Conservation (phyloP, 2,888 invertebrate genomes). For the Macaria liturata region DNA sequence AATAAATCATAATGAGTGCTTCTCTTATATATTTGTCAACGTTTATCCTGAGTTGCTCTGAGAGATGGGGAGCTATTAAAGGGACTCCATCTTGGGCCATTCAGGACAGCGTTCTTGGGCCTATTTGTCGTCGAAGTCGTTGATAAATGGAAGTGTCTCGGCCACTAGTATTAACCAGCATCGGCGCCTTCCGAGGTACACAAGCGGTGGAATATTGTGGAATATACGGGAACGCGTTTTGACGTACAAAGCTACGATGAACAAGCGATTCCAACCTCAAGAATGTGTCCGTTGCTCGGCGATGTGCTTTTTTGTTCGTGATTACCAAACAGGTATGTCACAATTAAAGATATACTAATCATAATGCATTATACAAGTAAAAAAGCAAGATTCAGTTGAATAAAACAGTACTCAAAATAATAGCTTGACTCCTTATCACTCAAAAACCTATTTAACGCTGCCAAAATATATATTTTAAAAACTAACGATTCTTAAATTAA, state of each 20-base stretch:
- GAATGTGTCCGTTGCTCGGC: no score
- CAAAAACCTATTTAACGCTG: no score
- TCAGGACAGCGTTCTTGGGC: conserved; percentile 63
- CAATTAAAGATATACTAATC: no score
- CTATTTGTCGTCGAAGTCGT: conserved; percentile 65
- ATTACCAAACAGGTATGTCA: no score
- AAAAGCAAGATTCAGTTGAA: no score
- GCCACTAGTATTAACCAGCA: conserved; percentile 53
- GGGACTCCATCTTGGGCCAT: conserved; percentile 63
- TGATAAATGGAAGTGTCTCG: conserved; percentile 66
- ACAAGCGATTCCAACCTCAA: no score
- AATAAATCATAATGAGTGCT: conserved; percentile 67
- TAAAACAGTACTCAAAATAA: no score
- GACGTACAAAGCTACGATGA: background rate
- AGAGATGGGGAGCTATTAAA: conserved; percentile 70
- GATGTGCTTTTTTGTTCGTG: no score
- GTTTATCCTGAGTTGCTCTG: conserved; percentile 61
- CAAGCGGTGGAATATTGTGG: conserved; percentile 5
- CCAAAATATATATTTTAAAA: no score
- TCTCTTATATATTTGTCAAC: conserved; percentile 74
- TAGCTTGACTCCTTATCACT: no score
- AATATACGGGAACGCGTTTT: conserved; percentile 25
- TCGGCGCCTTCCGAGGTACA: conserved; percentile 29
- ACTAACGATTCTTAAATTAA: no score
- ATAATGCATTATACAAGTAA: no score